Percentiles rank a stretch among this genome's conserved stretches.
These are phyloP conservation scores for Corapipo altera DNA, from an alignment of 2,113 vertebrate genomes.

Conservation along the genomic window DNA sequence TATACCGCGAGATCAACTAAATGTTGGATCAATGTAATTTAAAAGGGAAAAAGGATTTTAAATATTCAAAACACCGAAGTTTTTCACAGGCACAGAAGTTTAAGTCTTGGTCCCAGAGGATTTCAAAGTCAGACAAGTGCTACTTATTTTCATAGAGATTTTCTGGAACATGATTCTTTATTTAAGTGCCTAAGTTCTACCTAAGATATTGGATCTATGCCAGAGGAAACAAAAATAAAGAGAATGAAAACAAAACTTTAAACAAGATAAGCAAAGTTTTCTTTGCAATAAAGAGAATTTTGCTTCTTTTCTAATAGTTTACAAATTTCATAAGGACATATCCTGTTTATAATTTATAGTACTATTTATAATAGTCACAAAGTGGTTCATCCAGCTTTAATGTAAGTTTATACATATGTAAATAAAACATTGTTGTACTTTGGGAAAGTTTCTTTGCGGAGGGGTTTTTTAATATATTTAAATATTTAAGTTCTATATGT, in stretches of 20 bases:
- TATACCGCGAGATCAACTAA: background rate
- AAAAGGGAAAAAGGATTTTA: background rate
- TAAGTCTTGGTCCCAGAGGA: background rate
- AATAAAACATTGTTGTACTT: background rate
- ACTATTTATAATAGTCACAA: background rate
- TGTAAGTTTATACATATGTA: background rate
- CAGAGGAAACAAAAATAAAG: background rate
- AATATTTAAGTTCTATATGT: background rate
- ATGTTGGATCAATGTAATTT: background rate
- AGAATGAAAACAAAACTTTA: background rate
- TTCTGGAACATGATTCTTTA: background rate
- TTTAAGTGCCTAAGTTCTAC: background rate
- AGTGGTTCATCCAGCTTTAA: background rate
- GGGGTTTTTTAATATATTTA: background rate
- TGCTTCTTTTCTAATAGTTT: background rate
- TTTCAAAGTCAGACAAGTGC: background rate
- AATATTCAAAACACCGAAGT: background rate
- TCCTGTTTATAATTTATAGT: background rate
- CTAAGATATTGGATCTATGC: background rate
- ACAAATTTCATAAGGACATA: background rate
- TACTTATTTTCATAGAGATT: background rate
- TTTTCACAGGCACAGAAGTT: background rate
- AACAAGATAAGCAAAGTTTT: background rate
- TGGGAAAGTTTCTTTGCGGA: background rate
- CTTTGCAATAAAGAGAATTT: background rate